Base-by-base conservation (phyloP, 2,888 invertebrate genomes). In the Micoletzkya japonica region DNA sequence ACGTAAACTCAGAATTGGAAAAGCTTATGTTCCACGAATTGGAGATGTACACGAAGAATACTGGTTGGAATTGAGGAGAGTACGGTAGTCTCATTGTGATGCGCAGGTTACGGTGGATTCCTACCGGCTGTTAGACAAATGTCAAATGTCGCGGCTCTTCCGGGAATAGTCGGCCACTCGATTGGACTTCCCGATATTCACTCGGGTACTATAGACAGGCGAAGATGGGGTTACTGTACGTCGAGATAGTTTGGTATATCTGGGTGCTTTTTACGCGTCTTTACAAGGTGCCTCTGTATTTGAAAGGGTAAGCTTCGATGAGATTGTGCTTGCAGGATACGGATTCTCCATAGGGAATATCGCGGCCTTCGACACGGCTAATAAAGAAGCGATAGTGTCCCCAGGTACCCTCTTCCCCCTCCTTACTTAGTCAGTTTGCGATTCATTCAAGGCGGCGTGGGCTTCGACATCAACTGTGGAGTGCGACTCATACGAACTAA, bases 331-430 rank as follows among this genome's bases (percentile, higher is more conserved):
- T 87, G 94, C 96, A 4, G 98, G 98, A 24, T 99, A 99, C 89
- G 98, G 98, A 67, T 98, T 99, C 90, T 97, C 98, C 20, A 99
- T 98, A 86, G 95, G 96, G 67, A 98, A 99, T 87, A 96, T 98
- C 93, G 98, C 98, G 74, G 98, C 98, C 4, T 99, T 99, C 88
- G 97, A 98, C 87, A 91, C 93, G 88, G 89, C 91, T 79, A 90
- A 98, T 88, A 94, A 94, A 0, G 89, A 91, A 75, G 92, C 97
- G 6, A 92, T 98, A 75, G 95, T 95, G 3, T 95, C 95, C 6
- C 98, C 98, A 26, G 95, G 85, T 82, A 69, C 4, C n/a, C n/a
- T n/a, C n/a, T n/a, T n/a, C n/a, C n/a, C n/a, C n/a, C n/a, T 34
- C 28, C 10, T 37, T 17, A 60, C 10, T 2, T 1, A 52, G 52